Evolutionary conservation across 1,140 invertebrate species (phyloP).

Genomic region (Tribolium castaneum): DNA sequence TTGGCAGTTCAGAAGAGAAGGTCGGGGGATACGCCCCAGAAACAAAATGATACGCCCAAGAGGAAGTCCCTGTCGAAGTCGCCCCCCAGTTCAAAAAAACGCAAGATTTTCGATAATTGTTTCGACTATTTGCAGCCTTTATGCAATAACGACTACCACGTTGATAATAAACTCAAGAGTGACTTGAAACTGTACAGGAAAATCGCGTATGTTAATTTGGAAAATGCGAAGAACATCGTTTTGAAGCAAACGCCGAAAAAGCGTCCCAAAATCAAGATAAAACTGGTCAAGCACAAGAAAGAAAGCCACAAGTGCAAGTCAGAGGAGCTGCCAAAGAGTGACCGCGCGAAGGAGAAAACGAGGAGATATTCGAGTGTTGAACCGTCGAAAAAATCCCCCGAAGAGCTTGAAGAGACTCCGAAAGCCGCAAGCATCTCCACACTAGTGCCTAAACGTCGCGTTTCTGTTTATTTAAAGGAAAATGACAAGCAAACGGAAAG

Average conservation of each 20-base stretch:
- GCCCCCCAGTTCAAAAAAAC: conserved; percentile 2
- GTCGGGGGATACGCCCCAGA: background rate
- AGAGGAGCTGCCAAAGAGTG: background rate
- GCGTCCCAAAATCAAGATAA: conserved; percentile 6
- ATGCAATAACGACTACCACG: background rate
- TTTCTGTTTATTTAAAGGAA: background rate
- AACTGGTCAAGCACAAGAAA: background rate
- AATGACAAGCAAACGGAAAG: background rate
- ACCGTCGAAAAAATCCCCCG: background rate
- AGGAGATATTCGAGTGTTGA: background rate
- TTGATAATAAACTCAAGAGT: background rate
- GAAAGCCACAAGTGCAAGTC: background rate
- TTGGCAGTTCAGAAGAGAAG: background rate
- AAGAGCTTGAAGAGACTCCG: conserved; percentile 4
- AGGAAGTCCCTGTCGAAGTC: background rate
- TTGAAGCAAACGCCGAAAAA: background rate
- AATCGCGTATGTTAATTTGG: background rate
- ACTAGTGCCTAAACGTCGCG: conserved; percentile 25
- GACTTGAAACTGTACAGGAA: conserved; percentile 1
- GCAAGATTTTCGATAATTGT: conserved; percentile 11
- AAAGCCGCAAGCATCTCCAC: conserved; percentile 1
- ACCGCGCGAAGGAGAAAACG: background rate
- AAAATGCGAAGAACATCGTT: background rate
- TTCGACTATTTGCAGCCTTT: background rate
- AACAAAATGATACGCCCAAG: conserved; percentile 6